Conservation (phyloP, 2,113 vertebrate species). For the Dolichotis patagonum region DNA sequence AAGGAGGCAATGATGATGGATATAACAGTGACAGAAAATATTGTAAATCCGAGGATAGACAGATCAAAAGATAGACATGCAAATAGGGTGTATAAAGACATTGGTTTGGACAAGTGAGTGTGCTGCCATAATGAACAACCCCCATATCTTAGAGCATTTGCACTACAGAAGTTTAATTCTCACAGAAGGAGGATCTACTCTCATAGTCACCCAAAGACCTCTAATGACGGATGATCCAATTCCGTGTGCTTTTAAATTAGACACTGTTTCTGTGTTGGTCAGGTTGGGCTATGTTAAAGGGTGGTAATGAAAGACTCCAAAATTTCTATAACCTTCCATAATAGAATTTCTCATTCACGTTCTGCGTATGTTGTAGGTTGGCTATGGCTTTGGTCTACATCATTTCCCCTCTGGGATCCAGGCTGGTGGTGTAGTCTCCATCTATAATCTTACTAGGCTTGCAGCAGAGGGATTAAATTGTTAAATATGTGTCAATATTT, state of each 20-base stretch:
- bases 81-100: background rate
- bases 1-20: background rate
- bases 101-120: background rate
- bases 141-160: background rate
- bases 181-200: background rate
- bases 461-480: background rate
- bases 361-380: background rate
- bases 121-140: background rate
- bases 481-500: background rate
- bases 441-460: conserved; percentile 34
- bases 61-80: background rate
- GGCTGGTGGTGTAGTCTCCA: background rate
- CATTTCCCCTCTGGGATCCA: background rate
- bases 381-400: background rate
- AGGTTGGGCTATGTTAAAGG: background rate
- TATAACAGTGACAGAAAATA: background rate
- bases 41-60: background rate
- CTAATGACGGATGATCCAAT: background rate
- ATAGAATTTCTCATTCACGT: background rate
- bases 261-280: background rate
- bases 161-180: background rate
- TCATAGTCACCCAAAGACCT: background rate
- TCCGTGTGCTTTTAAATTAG: background rate
- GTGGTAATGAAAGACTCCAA: conserved; percentile 10
- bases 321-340: background rate